These are phyloP conservation scores for Teleopsis dalmanni DNA, from an alignment of 1,140 invertebrate genomes.

Conservation along the genomic window DNA sequence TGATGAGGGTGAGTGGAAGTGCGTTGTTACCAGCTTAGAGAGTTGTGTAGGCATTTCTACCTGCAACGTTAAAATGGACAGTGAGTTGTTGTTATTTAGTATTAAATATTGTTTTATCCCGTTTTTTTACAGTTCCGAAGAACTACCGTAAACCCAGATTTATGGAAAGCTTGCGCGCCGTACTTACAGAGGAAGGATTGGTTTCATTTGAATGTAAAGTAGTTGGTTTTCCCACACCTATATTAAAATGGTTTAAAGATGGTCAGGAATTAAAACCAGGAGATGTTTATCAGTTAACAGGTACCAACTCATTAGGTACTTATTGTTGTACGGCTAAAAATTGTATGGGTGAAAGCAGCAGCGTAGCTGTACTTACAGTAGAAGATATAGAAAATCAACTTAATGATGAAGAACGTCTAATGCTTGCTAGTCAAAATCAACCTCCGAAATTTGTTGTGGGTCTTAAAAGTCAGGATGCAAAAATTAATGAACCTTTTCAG, in stretches of 20 bases:
- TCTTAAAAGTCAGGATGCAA: slow-evolving; percentile 72
- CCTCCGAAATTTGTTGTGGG: slow-evolving; percentile 75
- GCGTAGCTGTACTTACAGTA: slow-evolving; percentile 76
- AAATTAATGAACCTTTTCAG: slow-evolving; percentile 70
- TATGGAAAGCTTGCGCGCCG: slow-evolving; percentile 78
- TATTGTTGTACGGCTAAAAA: slow-evolving; percentile 87
- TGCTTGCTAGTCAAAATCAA: slow-evolving; percentile 62
- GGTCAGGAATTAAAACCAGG: slow-evolving; percentile 83
- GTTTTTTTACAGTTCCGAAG: slow-evolving; percentile 56
- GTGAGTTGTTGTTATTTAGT: slow-evolving; percentile 17
- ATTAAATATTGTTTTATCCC: background rate
- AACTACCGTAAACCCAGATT: slow-evolving; percentile 83
- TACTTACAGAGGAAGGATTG: slow-evolving; percentile 81
- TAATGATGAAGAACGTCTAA: slow-evolving; percentile 74
- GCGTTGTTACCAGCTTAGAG: slow-evolving; percentile 65
- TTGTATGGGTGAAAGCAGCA: slow-evolving; percentile 84
- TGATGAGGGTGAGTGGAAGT: slow-evolving; percentile 85
- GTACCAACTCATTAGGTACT: slow-evolving; percentile 79
- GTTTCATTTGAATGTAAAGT: slow-evolving; percentile 91
- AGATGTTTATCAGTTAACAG: slow-evolving; percentile 84
- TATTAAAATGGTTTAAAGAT: slow-evolving; percentile 84
- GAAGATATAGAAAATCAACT: slow-evolving; percentile 86
- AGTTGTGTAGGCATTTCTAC: slow-evolving; percentile 64
- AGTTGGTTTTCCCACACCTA: slow-evolving; percentile 79
- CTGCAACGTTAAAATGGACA: slow-evolving; percentile 64